These are phyloP conservation scores for Aix galericulata DNA, from an alignment of 2,113 vertebrate species.

Conservation along the genomic window DNA sequence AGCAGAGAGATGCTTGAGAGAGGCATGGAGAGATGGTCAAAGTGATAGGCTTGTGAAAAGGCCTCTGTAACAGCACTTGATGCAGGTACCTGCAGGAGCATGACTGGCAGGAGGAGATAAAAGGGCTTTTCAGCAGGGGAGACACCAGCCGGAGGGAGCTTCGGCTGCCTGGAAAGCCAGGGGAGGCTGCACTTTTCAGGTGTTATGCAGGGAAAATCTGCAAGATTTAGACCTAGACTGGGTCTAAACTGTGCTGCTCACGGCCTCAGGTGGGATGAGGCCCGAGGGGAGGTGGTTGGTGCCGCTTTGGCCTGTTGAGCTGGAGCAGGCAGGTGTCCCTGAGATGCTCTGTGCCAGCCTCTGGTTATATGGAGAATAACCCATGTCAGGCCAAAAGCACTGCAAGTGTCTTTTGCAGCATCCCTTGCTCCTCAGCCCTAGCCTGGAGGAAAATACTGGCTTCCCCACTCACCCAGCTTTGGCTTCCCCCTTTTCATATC, in stretches of 20 bases:
- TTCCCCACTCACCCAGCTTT: neutral
- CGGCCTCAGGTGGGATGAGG: neutral
- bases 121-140: neutral
- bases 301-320: neutral
- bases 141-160: neutral
- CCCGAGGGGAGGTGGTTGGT: fast-evolving
- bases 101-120: neutral
- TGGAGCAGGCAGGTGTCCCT: neutral
- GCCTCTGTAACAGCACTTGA: neutral
- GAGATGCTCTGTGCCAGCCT: neutral
- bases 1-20: neutral
- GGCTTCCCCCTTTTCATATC: neutral
- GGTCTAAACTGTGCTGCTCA: neutral
- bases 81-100: neutral
- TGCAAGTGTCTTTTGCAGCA: neutral
- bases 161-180: neutral
- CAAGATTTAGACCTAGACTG: neutral
- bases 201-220: neutral
- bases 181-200: neutral
- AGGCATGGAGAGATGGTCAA: neutral
- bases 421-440: neutral
- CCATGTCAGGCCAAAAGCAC: neutral
- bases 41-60: neutral
- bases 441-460: neutral
- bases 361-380: neutral